Percentiles rank a stretch among this genome's conserved stretches.
Evolutionary conservation across 2,113 vertebrate species (phyloP).

Genomic region (Australoheros scitulus): DNA sequence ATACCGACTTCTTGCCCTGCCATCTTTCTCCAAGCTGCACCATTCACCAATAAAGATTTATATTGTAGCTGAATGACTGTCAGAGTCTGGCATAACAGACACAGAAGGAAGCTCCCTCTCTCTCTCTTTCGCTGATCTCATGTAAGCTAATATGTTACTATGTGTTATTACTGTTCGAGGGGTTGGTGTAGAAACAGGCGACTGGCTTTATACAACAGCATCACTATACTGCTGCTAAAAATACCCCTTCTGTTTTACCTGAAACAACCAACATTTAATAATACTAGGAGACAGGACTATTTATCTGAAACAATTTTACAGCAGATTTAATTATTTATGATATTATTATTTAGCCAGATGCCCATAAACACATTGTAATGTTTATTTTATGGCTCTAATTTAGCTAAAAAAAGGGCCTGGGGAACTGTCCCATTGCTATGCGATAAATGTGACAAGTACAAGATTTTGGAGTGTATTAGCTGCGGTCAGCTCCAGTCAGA

Average conservation of each 20-base stretch:
- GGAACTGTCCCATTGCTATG: neutral
- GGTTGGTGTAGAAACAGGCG: slow-evolving; percentile 21
- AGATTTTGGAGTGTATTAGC: neutral
- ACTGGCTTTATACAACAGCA: slow-evolving; percentile 35
- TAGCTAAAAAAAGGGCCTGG: neutral
- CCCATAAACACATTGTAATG: neutral
- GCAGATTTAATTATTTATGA: neutral
- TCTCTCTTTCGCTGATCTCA: slow-evolving; percentile 4
- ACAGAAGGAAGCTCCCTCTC: neutral
- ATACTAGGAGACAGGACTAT: neutral
- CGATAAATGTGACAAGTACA: slow-evolving; percentile 9
- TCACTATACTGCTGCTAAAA: slow-evolving; percentile 43
- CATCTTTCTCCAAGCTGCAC: slow-evolving; percentile 32
- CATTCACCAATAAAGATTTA: slow-evolving; percentile 66
- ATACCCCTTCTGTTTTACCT: neutral
- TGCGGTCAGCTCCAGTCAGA: neutral
- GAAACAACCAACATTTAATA: neutral
- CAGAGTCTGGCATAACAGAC: neutral
- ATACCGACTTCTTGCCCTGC: slow-evolving; percentile 44
- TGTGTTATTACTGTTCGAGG: slow-evolving; percentile 12
- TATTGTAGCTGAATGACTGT: slow-evolving; percentile 8
- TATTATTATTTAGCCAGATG: neutral
- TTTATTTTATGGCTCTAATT: slow-evolving; percentile 1
- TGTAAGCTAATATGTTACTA: neutral
- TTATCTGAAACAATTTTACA: neutral